These are phyloP conservation scores for Athetis lepigone DNA, from an alignment of 2,888 invertebrate species.

Conservation along the genomic window DNA sequence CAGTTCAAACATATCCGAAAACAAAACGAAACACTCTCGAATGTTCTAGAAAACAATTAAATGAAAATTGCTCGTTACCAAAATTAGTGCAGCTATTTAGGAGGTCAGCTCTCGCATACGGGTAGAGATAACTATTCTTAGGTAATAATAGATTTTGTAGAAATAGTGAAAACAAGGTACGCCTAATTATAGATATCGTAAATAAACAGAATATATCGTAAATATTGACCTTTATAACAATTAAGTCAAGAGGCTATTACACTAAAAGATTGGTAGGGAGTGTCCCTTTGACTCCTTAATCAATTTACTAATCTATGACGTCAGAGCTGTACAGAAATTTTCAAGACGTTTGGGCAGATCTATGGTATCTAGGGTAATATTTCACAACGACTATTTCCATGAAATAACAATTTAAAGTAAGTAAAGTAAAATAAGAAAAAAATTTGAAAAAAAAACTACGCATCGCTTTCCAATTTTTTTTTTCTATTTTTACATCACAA, in stretches of 20 bases:
- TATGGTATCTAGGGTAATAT: not conserved
- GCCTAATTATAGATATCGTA: too few relatives aligned
- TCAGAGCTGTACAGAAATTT: slow-evolving; percentile 23
- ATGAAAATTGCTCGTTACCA: not conserved
- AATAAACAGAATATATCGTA: not conserved
- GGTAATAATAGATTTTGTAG: not conserved
- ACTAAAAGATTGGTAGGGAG: slow-evolving; percentile 57
- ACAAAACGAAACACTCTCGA: slow-evolving; percentile 30
- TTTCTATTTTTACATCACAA: not conserved
- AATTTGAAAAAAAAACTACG: too few relatives aligned
- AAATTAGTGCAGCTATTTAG: not conserved
- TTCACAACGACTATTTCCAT: not conserved
- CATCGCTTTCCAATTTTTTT: not conserved
- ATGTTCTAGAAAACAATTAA: slow-evolving; percentile 15
- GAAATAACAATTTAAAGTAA: not conserved
- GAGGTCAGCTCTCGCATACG: not conserved
- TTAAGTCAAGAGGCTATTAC: slow-evolving; percentile 33
- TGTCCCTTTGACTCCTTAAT: slow-evolving; percentile 43
- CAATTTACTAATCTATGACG: slow-evolving; percentile 43
- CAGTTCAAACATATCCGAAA: slow-evolving; percentile 21
- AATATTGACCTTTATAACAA: slow-evolving; percentile 29
- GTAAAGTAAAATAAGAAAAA: too few relatives aligned
- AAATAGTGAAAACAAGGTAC: not conserved
- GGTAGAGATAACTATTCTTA: not conserved
- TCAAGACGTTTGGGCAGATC: slow-evolving; percentile 14